Evolutionary conservation across 2,888 invertebrate species (phyloP).

Genomic region (Phyto melanocephala): DNA sequence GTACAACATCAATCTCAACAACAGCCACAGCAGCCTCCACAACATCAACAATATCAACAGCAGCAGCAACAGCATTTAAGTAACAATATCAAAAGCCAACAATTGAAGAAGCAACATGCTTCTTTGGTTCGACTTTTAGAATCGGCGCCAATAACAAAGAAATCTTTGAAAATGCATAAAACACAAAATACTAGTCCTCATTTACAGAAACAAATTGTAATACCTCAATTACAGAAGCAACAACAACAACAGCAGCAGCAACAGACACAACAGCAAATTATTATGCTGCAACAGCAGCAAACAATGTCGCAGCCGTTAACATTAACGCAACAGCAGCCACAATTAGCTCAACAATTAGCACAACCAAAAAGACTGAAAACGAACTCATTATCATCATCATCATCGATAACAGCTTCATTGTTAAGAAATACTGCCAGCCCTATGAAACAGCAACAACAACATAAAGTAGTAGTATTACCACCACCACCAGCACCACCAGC

Average conservation of each 20-base stretch:
- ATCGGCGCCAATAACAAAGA: slow-evolving; percentile 78
- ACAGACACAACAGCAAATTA: slow-evolving; percentile 62
- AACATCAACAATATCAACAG: slow-evolving; percentile 66
- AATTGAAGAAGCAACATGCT: slow-evolving; percentile 83
- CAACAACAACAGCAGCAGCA: slow-evolving; percentile 61
- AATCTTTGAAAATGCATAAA: slow-evolving; percentile 45
- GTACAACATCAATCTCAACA: slow-evolving; percentile 69
- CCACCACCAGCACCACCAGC: slow-evolving; percentile 32
- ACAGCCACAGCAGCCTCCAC: slow-evolving; percentile 59
- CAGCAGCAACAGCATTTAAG: slow-evolving; percentile 66
- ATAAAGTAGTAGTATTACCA: slow-evolving; percentile 53
- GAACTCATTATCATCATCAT: slow-evolving; percentile 38
- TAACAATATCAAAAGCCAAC: slow-evolving; percentile 73
- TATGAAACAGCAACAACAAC: slow-evolving; percentile 53
- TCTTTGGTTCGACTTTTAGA: slow-evolving; percentile 84
- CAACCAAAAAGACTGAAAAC: slow-evolving; percentile 78
- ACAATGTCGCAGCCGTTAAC: slow-evolving; percentile 57
- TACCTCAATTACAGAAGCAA: slow-evolving; percentile 58
- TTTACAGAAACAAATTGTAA: slow-evolving; percentile 59
- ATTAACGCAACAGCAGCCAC: slow-evolving; percentile 52
- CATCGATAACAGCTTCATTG: slow-evolving; percentile 58
- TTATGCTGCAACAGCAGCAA: slow-evolving; percentile 66
- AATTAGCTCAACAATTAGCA: slow-evolving; percentile 66
- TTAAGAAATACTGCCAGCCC: slow-evolving; percentile 8
- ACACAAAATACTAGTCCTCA: slow-evolving; percentile 61